phyloP scores from a whole-genome alignment of 2,888 invertebrate species.

The Amaurobius ferox region DNA sequence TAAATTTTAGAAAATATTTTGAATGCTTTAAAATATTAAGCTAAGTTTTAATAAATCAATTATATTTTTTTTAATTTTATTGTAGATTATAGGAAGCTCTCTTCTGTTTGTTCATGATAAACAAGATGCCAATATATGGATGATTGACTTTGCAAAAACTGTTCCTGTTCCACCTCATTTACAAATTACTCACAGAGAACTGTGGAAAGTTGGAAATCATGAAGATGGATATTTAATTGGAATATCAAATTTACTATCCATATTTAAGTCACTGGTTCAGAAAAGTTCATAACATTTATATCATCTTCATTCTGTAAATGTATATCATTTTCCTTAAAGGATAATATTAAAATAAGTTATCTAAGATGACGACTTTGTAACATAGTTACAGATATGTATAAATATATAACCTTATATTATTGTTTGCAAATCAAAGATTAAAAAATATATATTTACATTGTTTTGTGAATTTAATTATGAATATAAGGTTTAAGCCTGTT shows the following conservation, averaged over 20 bases:
- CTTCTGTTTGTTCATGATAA: constrained; percentile 95
- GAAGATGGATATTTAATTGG: constrained; percentile 97
- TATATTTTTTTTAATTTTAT: constrained; percentile 71
- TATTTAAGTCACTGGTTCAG: constrained; percentile 80
- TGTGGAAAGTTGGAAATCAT: constrained; percentile 94
- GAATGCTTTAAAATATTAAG: no score
- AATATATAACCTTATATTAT: no score
- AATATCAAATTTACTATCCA: constrained; percentile 90
- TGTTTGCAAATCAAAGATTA: no score
- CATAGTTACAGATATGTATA: no score
- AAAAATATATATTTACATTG: no score
- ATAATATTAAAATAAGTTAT: not conserved
- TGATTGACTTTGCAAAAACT: constrained; percentile 98
- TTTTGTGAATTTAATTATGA: no score
- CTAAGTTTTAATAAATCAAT: not conserved
- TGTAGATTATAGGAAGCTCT: constrained; percentile 92
- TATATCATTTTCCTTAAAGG: not conserved
- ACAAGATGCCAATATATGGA: constrained; percentile 92
- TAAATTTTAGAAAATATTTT: no score
- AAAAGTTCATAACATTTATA: not conserved
- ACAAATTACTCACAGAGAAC: constrained; percentile 86
- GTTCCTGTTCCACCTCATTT: constrained; percentile 86
- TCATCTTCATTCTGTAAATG: constrained; percentile 11
- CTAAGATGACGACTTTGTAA: not conserved
- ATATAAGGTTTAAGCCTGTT: no score